Evolutionary conservation across 2,797 vertebrate genomes (phyloP).

Genomic region (Gephyroberyx darwinii): DNA sequence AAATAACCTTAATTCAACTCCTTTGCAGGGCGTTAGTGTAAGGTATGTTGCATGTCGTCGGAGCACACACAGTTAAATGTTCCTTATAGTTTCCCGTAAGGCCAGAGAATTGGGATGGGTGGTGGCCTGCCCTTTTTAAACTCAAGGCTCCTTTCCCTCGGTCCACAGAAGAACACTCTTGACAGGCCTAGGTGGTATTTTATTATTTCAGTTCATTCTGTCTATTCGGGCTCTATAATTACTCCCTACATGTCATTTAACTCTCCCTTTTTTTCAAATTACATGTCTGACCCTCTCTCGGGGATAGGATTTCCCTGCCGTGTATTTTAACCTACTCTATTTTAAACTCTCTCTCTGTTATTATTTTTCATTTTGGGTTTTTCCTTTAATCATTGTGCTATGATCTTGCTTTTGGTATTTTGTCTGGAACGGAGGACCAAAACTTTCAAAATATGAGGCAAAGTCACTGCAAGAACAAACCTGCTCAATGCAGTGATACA

Average conservation of each 20-base stretch:
- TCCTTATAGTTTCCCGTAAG: conserved; percentile 68
- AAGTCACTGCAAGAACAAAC: conserved; percentile 22
- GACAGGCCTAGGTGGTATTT: conserved; percentile 82
- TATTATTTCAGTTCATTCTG: conserved; percentile 83
- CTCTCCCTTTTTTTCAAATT: conserved; percentile 78
- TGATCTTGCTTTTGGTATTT: conserved; percentile 76
- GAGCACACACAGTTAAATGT: conserved; percentile 41
- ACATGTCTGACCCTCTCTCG: conserved; percentile 77
- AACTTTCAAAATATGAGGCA: conserved; percentile 62
- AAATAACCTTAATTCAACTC: conserved; percentile 16
- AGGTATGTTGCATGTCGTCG: conserved; percentile 26
- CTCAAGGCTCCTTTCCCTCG: conserved; percentile 70
- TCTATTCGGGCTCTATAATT: conserved; percentile 83
- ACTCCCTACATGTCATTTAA: conserved; percentile 80
- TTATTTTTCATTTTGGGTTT: conserved; percentile 85
- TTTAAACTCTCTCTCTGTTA: conserved; percentile 83
- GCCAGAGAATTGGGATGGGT: conserved; percentile 59
- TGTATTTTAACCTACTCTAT: conserved; percentile 81
- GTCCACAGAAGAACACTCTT: conserved; percentile 65
- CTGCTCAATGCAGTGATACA: conserved; percentile 14
- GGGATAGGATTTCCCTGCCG: conserved; percentile 81
- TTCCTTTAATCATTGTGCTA: conserved; percentile 80
- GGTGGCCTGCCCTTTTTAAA: conserved; percentile 64
- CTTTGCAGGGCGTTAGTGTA: not conserved
- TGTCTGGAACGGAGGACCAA: conserved; percentile 70